Base-by-base conservation (phyloP, 2,888 invertebrate species). In the Gandaritis pyraliata region DNA sequence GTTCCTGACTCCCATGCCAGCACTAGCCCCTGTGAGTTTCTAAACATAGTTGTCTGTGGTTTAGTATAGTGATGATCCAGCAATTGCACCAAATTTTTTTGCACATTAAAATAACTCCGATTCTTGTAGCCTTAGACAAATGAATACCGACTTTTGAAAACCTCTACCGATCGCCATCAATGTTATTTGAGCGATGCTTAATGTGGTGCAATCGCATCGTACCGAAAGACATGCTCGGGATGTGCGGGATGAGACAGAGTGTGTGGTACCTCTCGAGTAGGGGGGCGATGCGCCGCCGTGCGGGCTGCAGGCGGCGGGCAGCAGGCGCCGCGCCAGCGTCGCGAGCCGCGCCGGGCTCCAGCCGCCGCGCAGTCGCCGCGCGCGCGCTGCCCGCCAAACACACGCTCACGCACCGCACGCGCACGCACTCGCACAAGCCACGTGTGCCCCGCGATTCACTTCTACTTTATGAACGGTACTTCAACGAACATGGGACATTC, bases 241-340 rank as follows among this genome's bases (percentile, higher is more conserved):
- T 54, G 66, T 55, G 58, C 55, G 68, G 69, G 65, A 56, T 53
- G 65, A 55, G 38, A 39, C 67, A 51, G 51, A 49, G 56, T 52
- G 56, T 52, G 54, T 53, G 57, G 56, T 95, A 95, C 95, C 95
- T 95, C 95, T 92, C 83, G 93, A 92, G 93, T 95, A 95, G 86
- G 95, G 94, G 83, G 94, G 94, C 88, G 94, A 94, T 73, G 94
- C 94, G 92, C 94, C 94, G 71, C 83, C 94, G 93, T 94, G 94
- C 90, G 94, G 94, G 87, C 93, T 93, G 94, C 95, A 95, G 91
- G 94, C 94, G 92, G 94, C 93, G 87, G 95, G 94, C 92, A 95
- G 94, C 93, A 95, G 93, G 84, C 92, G 87, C 71, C 92, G 88
- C 85, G 92, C 92, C 84, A 92, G 85, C 73, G 84, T 82, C 81